Base-by-base conservation (phyloP, 2,113 vertebrate species). In the pig (Sus scrofa) region DNA sequence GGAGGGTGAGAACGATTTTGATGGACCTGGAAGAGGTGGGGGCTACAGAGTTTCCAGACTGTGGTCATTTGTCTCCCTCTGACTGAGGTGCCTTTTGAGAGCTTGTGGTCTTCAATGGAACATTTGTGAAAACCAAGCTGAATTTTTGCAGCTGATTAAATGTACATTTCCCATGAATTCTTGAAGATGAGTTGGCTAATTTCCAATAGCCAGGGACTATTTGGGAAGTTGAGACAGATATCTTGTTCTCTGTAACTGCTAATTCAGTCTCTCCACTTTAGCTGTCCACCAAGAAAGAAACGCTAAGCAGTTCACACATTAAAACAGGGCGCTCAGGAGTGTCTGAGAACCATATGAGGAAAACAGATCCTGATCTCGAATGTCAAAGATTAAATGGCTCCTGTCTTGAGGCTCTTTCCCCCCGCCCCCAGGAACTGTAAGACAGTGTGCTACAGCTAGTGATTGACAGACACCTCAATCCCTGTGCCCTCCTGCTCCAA, bases 111-210 rank as follows among this genome's bases (percentile, higher is more conserved):
- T 91, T 93, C 78, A 58, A 39, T 7, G 83, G 91, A 90, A 89
- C 65, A 37, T 89, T 77, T 87, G n/a, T 54, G 39, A 94, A 95
- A 94, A 96, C 15, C 82, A 95, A 86, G 56, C 67, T 86, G 62
- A 87, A 37, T 73, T 91, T 96, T 95, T 89, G 34, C 19, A 91
- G 19, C 67, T 32, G n/a, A 88, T 96, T 90, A 91, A 95, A 91
- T 88, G 56, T 96, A 74, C 19, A 70, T 89, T 96, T 95, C 89
- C 74, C 89, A 0, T 88, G 82, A 95, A 86, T 96, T 95, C 91
- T 86, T 78, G 7, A 58, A 62, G 30, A 30, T 44, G 44, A 78
- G 34, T n/a, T 91, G 85, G 54, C 56, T 92, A 70, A 44, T 82
- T 95, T 77, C 12, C 73, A 67, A 77, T 71, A 88, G 75, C 70